phyloP scores from a whole-genome alignment of 2,888 invertebrate genomes.

The Eulithis testata region DNA sequence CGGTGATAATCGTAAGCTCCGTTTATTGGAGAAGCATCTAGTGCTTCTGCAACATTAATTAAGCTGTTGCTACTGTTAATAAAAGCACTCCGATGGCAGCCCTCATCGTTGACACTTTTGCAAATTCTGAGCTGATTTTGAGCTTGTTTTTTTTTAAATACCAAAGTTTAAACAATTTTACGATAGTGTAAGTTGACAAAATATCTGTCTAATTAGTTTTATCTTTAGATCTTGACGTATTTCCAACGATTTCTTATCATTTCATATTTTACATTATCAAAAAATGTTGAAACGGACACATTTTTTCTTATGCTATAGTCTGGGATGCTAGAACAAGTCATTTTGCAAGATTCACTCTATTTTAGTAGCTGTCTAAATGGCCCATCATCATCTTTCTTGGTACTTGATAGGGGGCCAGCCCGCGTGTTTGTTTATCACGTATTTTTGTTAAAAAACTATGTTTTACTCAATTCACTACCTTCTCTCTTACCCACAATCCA shows the following conservation, averaged over 20 bases:
- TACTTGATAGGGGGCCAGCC: too few relatives aligned
- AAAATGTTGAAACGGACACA: background rate
- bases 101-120: conserved; percentile 8
- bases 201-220: conserved; percentile 4
- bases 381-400: too few relatives aligned
- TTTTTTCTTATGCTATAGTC: too few relatives aligned
- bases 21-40: conserved; percentile 24
- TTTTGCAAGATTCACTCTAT: too few relatives aligned
- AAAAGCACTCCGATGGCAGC: conserved; percentile 25
- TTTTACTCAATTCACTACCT: too few relatives aligned
- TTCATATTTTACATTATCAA: background rate
- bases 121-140: background rate
- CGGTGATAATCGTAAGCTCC: conserved; percentile 53
- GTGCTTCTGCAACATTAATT: conserved; percentile 31
- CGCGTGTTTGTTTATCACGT: too few relatives aligned
- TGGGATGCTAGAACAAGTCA: too few relatives aligned
- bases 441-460: too few relatives aligned
- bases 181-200: background rate
- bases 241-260: background rate
- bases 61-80: conserved; percentile 32
- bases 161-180: background rate
- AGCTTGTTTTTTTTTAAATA: background rate
- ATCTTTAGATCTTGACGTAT: conserved; percentile 6
- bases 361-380: too few relatives aligned
- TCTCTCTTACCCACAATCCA: too few relatives aligned